These are phyloP conservation scores for Lepidurus couesii DNA, from an alignment of 1,140 invertebrate genomes.

Conservation along the genomic window DNA sequence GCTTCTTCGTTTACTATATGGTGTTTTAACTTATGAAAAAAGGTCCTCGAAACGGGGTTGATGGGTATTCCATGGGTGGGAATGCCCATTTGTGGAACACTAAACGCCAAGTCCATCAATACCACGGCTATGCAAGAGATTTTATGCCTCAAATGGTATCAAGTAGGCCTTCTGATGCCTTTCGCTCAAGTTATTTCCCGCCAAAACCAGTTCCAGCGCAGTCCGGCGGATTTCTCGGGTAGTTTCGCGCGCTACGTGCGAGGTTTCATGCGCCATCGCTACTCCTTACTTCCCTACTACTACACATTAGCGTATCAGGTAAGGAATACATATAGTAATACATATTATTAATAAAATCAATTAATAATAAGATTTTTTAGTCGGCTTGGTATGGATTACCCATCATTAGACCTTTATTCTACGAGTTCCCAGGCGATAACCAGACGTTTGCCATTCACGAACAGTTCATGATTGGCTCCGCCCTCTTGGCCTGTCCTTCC, in stretches of 20 bases:
- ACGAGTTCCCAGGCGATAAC: constrained; percentile 40
- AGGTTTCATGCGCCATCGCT: constrained; percentile 42
- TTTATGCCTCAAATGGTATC: constrained; percentile 47
- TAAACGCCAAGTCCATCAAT: constrained; percentile 12
- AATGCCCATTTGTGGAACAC: constrained; percentile 47
- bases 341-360: neutral
- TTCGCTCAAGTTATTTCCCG: constrained; percentile 31
- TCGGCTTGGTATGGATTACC: constrained; percentile 42
- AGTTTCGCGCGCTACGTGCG: constrained; percentile 31
- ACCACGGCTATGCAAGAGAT: constrained; percentile 43
- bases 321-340: neutral
- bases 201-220: constrained; percentile 22
- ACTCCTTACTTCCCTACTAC: constrained; percentile 45
- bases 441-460: constrained; percentile 34
- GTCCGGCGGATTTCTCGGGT: constrained; percentile 27
- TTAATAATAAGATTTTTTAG: neutral
- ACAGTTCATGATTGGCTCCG: constrained; percentile 40
- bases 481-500: constrained; percentile 34
- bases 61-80: constrained; percentile 48
- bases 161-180: constrained; percentile 41
- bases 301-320: constrained; percentile 46
- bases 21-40: neutral
- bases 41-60: constrained; percentile 41
- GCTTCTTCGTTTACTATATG: too few species aligned
- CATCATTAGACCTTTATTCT: constrained; percentile 46